phyloP scores from a whole-genome alignment of 1,140 invertebrate species.

The Laodelphax striatellus region DNA sequence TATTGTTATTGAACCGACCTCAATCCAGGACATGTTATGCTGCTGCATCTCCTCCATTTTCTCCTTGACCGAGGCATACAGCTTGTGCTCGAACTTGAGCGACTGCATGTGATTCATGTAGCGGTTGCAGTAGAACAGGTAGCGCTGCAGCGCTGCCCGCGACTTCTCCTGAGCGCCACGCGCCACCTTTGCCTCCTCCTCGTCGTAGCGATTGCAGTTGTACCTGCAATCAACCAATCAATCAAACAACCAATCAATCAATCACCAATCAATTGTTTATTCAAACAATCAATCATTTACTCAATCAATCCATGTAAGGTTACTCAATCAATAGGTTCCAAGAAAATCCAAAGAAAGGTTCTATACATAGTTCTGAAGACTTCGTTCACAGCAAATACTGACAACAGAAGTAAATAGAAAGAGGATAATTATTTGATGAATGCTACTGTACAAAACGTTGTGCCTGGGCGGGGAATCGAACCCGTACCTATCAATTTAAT shows the following conservation, averaged over 20 bases:
- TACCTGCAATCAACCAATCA: constrained; percentile 56
- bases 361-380: too few species aligned
- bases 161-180: constrained; percentile 92
- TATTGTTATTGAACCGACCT: constrained; percentile 50
- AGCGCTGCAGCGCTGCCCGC: constrained; percentile 79
- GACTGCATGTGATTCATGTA: constrained; percentile 99
- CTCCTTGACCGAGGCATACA: constrained; percentile 85
- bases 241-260: not conserved
- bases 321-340: too few species aligned
- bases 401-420: too few species aligned
- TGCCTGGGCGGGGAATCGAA: too few species aligned
- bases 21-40: constrained; percentile 99
- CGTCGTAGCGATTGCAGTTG: constrained; percentile 96
- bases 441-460: too few species aligned
- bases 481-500: too few species aligned
- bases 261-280: not conserved
- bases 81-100: constrained; percentile 93
- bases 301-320: too few species aligned
- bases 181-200: constrained; percentile 91
- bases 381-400: too few species aligned
- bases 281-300: constrained; percentile 6
- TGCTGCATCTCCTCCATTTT: constrained; percentile 99
- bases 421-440: too few species aligned
- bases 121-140: constrained; percentile 97
- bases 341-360: too few species aligned